Evolutionary conservation across 2,797 vertebrate genomes (phyloP).

Genomic region (Eremophila alpestris): DNA sequence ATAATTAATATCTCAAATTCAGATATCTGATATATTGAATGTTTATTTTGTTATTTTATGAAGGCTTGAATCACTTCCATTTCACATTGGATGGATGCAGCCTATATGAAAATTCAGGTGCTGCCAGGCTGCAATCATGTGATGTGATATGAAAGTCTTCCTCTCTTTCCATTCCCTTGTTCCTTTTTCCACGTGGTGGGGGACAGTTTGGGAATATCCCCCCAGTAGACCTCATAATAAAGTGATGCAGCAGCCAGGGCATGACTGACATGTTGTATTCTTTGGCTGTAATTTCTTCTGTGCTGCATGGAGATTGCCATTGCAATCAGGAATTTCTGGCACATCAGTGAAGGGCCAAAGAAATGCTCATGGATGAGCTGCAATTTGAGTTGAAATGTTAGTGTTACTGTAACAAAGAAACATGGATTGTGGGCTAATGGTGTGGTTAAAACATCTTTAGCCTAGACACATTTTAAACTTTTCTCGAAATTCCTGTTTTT

Average conservation of each 20-base stretch:
- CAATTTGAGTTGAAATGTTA: not conserved
- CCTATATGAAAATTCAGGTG: not conserved
- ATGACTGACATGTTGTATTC: not conserved
- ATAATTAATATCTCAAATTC: not conserved
- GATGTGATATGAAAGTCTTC: not conserved
- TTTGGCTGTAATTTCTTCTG: not conserved
- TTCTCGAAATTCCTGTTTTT: not conserved
- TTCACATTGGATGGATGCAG: not conserved
- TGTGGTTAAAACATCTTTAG: not conserved
- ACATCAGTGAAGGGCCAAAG: not conserved
- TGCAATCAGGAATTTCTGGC: not conserved
- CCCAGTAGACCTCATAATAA: not conserved
- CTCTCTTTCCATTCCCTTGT: not conserved
- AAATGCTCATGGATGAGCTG: not conserved
- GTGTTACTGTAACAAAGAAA: not conserved
- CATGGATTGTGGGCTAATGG: not conserved
- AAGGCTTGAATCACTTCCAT: not conserved
- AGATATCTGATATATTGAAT: not conserved
- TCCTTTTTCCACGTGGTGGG: not conserved
- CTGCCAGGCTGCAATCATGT: not conserved
- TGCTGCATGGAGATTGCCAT: accelerated
- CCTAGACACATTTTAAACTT: not conserved
- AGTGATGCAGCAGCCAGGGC: not conserved
- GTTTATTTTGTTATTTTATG: not conserved
- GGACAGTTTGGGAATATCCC: not conserved